Percentiles rank a stretch among this genome's conserved stretches.
Evolutionary conservation across 2,113 vertebrate genomes (phyloP).

Genomic region (Turdus rufiventris): DNA sequence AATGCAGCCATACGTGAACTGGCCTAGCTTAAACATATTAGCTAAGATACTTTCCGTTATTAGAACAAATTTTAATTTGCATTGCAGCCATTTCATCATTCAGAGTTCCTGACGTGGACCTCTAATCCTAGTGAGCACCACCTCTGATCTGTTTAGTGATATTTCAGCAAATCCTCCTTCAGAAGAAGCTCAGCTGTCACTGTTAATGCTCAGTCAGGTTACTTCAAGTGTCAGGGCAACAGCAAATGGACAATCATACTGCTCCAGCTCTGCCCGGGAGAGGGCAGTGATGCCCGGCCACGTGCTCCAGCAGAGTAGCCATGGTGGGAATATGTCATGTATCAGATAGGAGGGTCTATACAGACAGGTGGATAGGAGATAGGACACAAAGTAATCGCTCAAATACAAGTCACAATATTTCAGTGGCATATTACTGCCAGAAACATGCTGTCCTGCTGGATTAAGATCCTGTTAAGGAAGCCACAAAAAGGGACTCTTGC

Average conservation of each 20-base stretch:
- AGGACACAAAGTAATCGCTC: background rate
- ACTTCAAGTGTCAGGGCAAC: background rate
- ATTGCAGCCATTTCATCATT: background rate
- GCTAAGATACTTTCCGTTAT: background rate
- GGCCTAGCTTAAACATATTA: background rate
- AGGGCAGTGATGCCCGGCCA: background rate
- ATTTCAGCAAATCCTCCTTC: background rate
- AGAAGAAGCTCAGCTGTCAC: background rate
- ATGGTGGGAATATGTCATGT: background rate
- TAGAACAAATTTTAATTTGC: background rate
- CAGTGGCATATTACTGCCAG: background rate
- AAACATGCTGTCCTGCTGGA: background rate
- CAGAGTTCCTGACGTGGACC: background rate
- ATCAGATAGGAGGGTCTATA: background rate
- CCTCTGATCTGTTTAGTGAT: background rate
- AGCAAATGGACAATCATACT: background rate
- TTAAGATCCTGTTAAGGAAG: background rate
- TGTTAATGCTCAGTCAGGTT: background rate
- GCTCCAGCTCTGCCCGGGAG: background rate
- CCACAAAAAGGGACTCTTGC: background rate
- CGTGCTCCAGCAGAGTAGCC: rapidly evolving
- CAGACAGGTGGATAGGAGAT: background rate
- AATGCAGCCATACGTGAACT: background rate
- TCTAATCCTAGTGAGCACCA: background rate
- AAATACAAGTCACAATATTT: background rate